Base-by-base conservation (phyloP, 2,888 invertebrate genomes). In the Ormia ochracea region DNA sequence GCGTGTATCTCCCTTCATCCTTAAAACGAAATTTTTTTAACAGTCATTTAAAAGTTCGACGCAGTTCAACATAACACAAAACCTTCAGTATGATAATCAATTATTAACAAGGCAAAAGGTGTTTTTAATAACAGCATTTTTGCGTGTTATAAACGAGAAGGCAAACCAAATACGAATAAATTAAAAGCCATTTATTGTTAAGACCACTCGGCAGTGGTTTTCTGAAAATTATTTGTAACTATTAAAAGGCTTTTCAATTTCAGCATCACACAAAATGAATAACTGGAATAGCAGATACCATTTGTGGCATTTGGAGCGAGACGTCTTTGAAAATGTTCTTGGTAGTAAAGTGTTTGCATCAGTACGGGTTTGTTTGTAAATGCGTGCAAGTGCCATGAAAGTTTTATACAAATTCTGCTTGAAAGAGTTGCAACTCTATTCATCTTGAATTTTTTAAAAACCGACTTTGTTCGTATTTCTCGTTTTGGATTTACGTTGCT, bases 21-120 rank as follows among this genome's bases (percentile, higher is more conserved):
- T 28, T 28, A 36, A 38, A 28, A 66, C 21, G 17, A 21, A 21
- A 31, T 54, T 54, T 66, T 54, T 31, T 54, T 31, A 23, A 28
- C 10, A 31, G 10, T 31, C n/a, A 10, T 28, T 14, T 12, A 38
- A 52, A 28, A 17, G 17, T 52, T 41, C 12, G n/a, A n/a, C 21
- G n/a, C 23, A 41, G 4, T 59, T 31, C 6, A 61, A 6, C 9
- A 10, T 21, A 48, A 23, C 12, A 26, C 36, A 43, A 43, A 28
- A 48, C n/a, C 19, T 50, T 38, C 7, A 14, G 28, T 59, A 50
- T 50, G 26, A 26, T 48, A 70, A 70, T 58, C 17, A 58, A 48
- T 69, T 68, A 56, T 56, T 56, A 23, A 45, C 7, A 3, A 14
- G 1, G 33, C n/a, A 68, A 56, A 31, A 56, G 21, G 10, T 66